Percentiles rank a stretch among this genome's conserved stretches.
phyloP scores from a whole-genome alignment of 2,888 invertebrate genomes.

The Pandemis cinnamomeana region DNA sequence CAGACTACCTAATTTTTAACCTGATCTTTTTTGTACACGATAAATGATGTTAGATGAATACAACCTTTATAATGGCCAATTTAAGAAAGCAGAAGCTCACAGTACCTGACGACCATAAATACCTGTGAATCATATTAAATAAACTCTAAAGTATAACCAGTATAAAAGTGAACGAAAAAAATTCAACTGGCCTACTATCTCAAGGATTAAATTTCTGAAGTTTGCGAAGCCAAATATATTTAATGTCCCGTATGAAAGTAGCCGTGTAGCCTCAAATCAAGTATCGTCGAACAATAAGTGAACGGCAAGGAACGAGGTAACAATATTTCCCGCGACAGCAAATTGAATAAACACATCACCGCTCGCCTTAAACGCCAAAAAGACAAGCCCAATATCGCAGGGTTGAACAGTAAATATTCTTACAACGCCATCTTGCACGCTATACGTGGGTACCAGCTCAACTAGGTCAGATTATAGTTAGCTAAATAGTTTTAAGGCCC shows the following conservation, averaged over 20 bases:
- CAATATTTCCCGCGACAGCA: constrained; percentile 75
- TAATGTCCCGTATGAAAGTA: neutral
- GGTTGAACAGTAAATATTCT: constrained; percentile 76
- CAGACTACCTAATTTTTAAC: constrained; percentile 11
- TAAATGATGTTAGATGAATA: neutral
- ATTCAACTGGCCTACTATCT: neutral
- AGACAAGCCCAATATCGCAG: constrained; percentile 79
- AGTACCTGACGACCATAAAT: neutral
- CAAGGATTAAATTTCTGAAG: neutral
- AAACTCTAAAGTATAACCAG: no score
- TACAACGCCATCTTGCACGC: constrained; percentile 57
- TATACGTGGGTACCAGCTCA: constrained; percentile 52
- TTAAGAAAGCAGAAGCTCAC: constrained; percentile 1
- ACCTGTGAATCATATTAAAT: neutral
- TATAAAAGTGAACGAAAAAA: neutral
- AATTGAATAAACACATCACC: constrained; percentile 83
- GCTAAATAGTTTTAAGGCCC: constrained; percentile 22
- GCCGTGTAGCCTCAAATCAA: constrained; percentile 43
- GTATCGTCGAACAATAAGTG: constrained; percentile 62
- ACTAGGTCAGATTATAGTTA: constrained; percentile 31
- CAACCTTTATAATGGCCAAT: neutral
- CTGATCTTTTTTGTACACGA: constrained; percentile 12
- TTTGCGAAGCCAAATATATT: neutral
- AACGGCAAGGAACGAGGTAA: constrained; percentile 66
- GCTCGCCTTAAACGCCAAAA: constrained; percentile 77